Evolutionary conservation across 2,113 vertebrate genomes (phyloP).

Genomic region (Trematocara nigrifrons): DNA sequence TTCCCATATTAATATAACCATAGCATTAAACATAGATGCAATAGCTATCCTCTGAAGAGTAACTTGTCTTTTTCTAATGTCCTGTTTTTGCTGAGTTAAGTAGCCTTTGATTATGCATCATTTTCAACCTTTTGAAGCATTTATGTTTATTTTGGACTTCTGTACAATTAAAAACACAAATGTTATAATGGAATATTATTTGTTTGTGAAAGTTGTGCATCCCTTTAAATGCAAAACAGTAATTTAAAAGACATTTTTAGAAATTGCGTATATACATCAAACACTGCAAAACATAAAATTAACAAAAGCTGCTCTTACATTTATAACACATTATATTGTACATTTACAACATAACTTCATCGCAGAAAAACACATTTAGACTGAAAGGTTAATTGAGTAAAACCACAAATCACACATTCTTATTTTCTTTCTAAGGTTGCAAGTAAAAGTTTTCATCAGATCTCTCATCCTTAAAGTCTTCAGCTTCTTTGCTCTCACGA

Average conservation of each 20-base stretch:
- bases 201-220: not conserved
- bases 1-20: not conserved
- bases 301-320: not conserved
- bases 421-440: not conserved
- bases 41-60: not conserved
- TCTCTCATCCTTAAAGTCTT: not conserved
- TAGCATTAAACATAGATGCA: not conserved
- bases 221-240: not conserved
- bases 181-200: not conserved
- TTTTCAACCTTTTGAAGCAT: not conserved
- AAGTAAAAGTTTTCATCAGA: constrained; percentile 34
- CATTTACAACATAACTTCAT: not conserved
- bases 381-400: not conserved
- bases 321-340: not conserved
- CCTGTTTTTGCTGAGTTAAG: not conserved
- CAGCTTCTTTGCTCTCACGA: not conserved
- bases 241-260: not conserved
- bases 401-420: not conserved
- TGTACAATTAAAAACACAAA: not conserved
- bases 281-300: not conserved
- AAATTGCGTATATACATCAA: not conserved
- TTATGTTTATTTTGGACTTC: constrained; percentile 16
- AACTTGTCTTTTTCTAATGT: not conserved
- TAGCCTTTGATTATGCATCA: constrained; percentile 9
- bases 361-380: not conserved